Conservation (phyloP, 2,888 invertebrate species). For the Hypercompe scribonia region DNA sequence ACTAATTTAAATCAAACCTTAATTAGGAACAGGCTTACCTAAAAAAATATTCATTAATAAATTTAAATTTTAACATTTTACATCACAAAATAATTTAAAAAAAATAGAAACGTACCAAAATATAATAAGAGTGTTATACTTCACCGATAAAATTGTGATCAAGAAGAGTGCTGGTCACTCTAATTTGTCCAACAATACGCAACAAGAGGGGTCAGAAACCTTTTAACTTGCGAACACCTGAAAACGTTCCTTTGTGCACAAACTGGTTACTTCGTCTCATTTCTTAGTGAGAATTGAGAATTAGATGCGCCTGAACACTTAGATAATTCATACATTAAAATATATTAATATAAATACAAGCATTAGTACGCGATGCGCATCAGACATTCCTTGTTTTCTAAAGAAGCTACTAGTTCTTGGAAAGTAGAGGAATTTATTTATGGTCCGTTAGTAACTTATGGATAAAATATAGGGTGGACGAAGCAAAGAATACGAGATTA, state of each 20-base stretch:
- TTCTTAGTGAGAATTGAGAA: slow-evolving; percentile 33
- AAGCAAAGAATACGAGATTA: slow-evolving; percentile 28
- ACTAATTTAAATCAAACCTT: not conserved
- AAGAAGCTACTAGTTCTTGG: slow-evolving; percentile 39
- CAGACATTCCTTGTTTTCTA: slow-evolving; percentile 30
- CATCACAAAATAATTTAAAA: not conserved
- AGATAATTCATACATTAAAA: slow-evolving; percentile 32
- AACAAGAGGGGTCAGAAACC: slow-evolving; percentile 11
- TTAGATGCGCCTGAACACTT: slow-evolving; percentile 39
- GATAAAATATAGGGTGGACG: slow-evolving; percentile 37
- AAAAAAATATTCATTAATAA: not conserved
- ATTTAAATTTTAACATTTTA: not conserved
- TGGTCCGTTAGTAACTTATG: slow-evolving; percentile 27
- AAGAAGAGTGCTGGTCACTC: slow-evolving; percentile 2
- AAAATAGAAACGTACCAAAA: not conserved
- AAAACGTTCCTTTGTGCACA: slow-evolving; percentile 53
- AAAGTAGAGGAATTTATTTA: slow-evolving; percentile 37
- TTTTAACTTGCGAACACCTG: slow-evolving; percentile 50
- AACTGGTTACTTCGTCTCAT: slow-evolving; percentile 32
- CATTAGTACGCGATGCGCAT: slow-evolving; percentile 35
- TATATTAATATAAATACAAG: slow-evolving; percentile 37
- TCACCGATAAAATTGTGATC: not conserved
- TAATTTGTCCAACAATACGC: slow-evolving; percentile 42
- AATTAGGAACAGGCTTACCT: not conserved
- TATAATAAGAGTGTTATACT: not conserved